Evolutionary conservation across 2,113 vertebrate species (phyloP).

Genomic region (Phaethon lepturus): DNA sequence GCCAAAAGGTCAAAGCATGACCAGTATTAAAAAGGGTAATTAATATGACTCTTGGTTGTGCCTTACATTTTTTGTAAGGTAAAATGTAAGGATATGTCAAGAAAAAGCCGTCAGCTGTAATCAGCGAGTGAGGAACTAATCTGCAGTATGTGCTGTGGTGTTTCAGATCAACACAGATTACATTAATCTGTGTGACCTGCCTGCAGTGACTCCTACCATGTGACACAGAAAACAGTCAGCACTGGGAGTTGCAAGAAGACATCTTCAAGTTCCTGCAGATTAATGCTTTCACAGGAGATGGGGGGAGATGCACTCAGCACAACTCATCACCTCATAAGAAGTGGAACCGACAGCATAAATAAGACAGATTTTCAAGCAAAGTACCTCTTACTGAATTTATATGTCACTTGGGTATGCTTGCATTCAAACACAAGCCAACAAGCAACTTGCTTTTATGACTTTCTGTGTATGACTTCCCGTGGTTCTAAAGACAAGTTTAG

Average conservation of each 20-base stretch:
- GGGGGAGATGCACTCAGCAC: not conserved
- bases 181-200: not conserved
- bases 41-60: not conserved
- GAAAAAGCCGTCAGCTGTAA: conserved; percentile 7
- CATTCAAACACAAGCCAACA: conserved; percentile 39
- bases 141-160: not conserved
- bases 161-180: not conserved
- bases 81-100: not conserved
- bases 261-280: not conserved
- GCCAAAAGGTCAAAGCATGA: not conserved
- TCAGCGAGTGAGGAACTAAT: not conserved
- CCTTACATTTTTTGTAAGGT: not conserved
- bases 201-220: not conserved
- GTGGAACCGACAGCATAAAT: conserved; percentile 28
- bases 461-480: not conserved
- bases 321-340: conserved; percentile 8
- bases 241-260: not conserved
- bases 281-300: not conserved
- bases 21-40: not conserved
- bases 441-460: not conserved
- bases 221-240: not conserved
- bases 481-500: not conserved
- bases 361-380: conserved; percentile 32
- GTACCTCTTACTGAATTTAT: conserved; percentile 23
- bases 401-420: not conserved